These are phyloP conservation scores for Phalacrocorax carbo DNA, from an alignment of 2,113 vertebrate genomes.

Conservation along the genomic window DNA sequence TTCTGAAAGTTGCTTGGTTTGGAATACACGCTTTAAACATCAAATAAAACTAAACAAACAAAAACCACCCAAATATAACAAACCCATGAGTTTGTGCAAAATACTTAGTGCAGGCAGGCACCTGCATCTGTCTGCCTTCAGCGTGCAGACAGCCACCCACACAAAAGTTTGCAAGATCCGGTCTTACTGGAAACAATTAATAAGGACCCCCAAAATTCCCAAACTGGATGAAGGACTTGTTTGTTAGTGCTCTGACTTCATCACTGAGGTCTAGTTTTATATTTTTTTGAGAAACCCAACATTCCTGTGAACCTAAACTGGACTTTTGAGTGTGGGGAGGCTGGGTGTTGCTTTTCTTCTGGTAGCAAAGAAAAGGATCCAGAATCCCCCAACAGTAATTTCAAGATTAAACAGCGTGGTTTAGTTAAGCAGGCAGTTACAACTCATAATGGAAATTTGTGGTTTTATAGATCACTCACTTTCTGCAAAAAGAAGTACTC, in stretches of 20 bases:
- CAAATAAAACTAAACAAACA: slow-evolving; percentile 17
- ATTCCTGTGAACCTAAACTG: background rate
- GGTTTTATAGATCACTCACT: background rate
- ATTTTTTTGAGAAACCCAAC: background rate
- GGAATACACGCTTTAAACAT: background rate
- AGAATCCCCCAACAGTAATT: slow-evolving; percentile 59
- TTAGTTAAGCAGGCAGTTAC: background rate
- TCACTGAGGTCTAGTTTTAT: background rate
- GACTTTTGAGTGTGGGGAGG: background rate
- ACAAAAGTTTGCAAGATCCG: background rate
- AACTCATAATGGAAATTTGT: slow-evolving; percentile 35
- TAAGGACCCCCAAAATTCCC: slow-evolving; percentile 28
- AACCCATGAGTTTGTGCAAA: background rate
- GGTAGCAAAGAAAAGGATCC: background rate
- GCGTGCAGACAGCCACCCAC: slow-evolving; percentile 30
- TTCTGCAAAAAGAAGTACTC: background rate
- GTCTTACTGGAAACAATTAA: slow-evolving; percentile 9
- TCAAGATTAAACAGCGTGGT: slow-evolving; percentile 4
- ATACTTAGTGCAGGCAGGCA: slow-evolving; percentile 2
- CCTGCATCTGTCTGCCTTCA: slow-evolving; percentile 15
- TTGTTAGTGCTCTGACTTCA: background rate
- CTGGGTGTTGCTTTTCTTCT: background rate
- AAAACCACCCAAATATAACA: background rate
- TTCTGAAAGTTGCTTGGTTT: background rate
- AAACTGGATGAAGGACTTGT: background rate